Percentiles rank a stretch among this genome's conserved stretches.
phyloP scores from a whole-genome alignment of 2,113 vertebrate species.

The Murina feae region DNA sequence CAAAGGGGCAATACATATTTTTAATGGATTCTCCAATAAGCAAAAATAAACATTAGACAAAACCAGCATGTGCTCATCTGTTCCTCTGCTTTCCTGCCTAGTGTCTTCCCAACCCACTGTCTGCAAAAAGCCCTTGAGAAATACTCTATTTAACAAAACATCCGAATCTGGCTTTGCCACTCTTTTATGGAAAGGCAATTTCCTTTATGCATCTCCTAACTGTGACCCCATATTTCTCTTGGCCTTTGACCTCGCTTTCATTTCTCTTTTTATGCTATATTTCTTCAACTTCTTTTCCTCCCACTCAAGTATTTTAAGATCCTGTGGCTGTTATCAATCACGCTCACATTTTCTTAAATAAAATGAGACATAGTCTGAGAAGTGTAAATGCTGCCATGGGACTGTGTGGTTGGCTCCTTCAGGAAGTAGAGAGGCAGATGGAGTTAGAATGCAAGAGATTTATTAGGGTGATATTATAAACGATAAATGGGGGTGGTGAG shows the following conservation, averaged over 20 bases:
- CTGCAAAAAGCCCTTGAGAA: constrained; percentile 39
- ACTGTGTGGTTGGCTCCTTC: background rate
- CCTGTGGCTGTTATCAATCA: background rate
- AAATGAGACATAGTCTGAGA: background rate
- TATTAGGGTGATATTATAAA: background rate
- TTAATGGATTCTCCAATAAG: constrained; percentile 43
- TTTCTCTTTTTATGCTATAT: background rate
- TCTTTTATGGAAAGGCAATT: constrained; percentile 48
- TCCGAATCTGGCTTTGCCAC: constrained; percentile 17
- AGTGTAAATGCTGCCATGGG: background rate
- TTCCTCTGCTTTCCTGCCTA: constrained; percentile 31
- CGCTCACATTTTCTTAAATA: background rate
- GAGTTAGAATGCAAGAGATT: background rate
- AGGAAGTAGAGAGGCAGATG: background rate
- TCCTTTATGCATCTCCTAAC: constrained; percentile 32
- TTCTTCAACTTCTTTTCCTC: background rate
- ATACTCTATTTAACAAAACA: constrained; percentile 50
- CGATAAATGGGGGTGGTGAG: background rate
- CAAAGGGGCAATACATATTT: constrained; percentile 41
- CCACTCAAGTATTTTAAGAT: background rate
- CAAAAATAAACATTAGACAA: constrained; percentile 48
- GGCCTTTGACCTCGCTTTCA: background rate
- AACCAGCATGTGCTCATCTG: background rate
- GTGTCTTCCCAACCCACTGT: constrained; percentile 36
- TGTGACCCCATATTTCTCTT: background rate